These are phyloP conservation scores for Sebastes fasciatus DNA, from an alignment of 2,113 vertebrate genomes.

Conservation along the genomic window DNA sequence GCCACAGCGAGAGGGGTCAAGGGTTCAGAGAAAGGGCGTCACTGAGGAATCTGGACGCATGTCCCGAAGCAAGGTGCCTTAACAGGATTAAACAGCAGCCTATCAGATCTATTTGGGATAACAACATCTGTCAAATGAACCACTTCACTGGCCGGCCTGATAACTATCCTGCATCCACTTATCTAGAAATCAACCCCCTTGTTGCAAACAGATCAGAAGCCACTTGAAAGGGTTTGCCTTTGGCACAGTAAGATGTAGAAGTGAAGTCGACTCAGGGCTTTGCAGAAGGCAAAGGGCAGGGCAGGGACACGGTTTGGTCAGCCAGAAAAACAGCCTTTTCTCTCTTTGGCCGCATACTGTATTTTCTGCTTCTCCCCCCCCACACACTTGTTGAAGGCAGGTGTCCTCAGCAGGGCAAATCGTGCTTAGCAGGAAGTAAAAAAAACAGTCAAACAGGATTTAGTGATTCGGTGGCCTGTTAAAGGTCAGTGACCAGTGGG, in stretches of 20 bases:
- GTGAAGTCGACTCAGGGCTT: conserved; percentile 45
- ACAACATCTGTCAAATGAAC: conserved; percentile 80
- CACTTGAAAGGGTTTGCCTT: conserved; percentile 73
- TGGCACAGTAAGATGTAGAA: conserved; percentile 56
- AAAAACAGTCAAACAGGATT: conserved; percentile 73
- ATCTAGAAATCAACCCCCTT: conserved; percentile 71
- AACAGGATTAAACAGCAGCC: conserved; percentile 79
- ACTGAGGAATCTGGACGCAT: conserved; percentile 56
- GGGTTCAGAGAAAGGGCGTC: conserved; percentile 65
- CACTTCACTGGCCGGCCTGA: conserved; percentile 65
- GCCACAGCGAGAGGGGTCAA: conserved; percentile 50
- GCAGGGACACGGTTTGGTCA: conserved; percentile 52
- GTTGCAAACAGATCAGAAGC: conserved; percentile 65
- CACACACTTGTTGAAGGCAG: conserved; percentile 41
- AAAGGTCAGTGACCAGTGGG: conserved; percentile 76
- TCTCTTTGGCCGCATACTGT: background rate
- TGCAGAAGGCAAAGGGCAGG: conserved; percentile 58
- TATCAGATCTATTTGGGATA: conserved; percentile 77
- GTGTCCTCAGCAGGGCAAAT: conserved; percentile 49
- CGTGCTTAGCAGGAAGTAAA: conserved; percentile 70
- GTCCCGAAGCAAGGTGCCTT: conserved; percentile 76
- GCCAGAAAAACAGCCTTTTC: conserved; percentile 20
- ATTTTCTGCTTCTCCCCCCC: conserved; percentile 1
- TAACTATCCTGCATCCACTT: conserved; percentile 61
- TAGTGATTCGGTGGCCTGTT: conserved; percentile 70